phyloP scores from a whole-genome alignment of 2,113 vertebrate species.

The Rhinopomastus cyanomelas region DNA sequence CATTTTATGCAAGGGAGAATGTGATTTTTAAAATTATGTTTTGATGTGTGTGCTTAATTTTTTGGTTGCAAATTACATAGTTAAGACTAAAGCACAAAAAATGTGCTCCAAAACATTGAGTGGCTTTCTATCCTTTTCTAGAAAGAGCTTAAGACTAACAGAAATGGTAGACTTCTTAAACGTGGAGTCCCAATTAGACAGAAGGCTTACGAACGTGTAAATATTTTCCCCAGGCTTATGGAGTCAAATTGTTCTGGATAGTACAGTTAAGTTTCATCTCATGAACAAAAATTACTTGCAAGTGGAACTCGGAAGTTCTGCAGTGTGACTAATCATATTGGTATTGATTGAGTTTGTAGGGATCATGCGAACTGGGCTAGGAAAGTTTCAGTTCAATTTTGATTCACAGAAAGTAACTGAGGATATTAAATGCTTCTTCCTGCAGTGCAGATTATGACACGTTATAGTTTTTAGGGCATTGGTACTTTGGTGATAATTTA shows the following conservation, averaged over 20 bases:
- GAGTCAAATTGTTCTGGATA: neutral
- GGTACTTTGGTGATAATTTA: neutral
- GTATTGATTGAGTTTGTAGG: constrained; percentile 15
- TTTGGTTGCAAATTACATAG: constrained; percentile 22
- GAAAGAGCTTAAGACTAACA: neutral
- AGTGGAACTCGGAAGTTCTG: constrained; percentile 45
- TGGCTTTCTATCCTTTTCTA: constrained; percentile 14
- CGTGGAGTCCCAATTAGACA: neutral
- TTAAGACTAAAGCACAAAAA: constrained; percentile 35
- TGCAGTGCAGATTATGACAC: neutral
- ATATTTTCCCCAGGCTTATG: neutral
- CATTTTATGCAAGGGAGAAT: neutral
- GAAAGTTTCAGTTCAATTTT: constrained; percentile 22
- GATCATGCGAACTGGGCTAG: neutral
- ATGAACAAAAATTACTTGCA: neutral
- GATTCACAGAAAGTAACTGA: constrained; percentile 4
- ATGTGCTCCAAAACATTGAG: neutral
- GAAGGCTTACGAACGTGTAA: constrained; percentile 4
- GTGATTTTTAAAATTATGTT: constrained; percentile 25
- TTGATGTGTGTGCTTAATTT: constrained; percentile 31
- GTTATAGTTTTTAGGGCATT: constrained; percentile 9
- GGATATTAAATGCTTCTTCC: neutral
- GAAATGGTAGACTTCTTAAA: neutral
- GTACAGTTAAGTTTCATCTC: neutral
- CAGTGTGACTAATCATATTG: constrained; percentile 55